A percentile compares a stretch with the other conserved stretches of the same genome.
These are phyloP conservation scores for Stylophora pistillata DNA, from an alignment of 64 coral and sea anemone genomes.

Conservation along the genomic window DNA sequence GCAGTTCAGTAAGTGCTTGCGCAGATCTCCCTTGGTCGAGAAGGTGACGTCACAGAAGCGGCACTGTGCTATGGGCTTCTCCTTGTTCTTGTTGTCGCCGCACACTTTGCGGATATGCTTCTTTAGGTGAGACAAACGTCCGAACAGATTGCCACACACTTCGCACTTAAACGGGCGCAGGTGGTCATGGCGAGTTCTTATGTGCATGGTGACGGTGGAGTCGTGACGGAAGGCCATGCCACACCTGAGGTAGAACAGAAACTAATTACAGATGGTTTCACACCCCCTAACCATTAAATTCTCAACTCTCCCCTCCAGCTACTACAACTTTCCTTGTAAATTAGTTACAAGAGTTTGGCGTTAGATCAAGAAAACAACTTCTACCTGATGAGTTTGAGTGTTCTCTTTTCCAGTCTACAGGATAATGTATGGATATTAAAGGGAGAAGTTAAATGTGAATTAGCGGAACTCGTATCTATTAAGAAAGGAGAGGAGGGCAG, in stretches of 20 bases:
- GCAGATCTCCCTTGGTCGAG: conserved; percentile 92
- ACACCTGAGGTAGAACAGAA: conserved; percentile 52
- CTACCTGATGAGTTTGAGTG: too few species aligned
- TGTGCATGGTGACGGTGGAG: conserved; percentile 98
- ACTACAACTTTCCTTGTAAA: too few species aligned
- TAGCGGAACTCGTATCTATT: too few species aligned
- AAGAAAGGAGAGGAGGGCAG: too few species aligned
- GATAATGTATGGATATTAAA: too few species aligned
- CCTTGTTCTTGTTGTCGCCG: conserved; percentile 91
- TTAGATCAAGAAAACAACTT: too few species aligned
- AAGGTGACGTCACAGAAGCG: conserved; percentile 95
- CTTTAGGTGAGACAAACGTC: conserved; percentile 84
- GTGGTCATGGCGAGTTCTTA: conserved; percentile 95
- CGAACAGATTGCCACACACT: conserved; percentile 91
- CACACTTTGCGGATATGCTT: conserved; percentile 99
- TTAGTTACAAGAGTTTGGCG: too few species aligned
- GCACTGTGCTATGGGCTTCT: conserved; percentile 90
- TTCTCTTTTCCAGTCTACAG: too few species aligned
- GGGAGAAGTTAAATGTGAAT: too few species aligned
- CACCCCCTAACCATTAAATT: background rate
- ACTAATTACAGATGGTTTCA: background rate
- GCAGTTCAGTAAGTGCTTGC: conserved; percentile 88
- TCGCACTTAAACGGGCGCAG: conserved; percentile 96
- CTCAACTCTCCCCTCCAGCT: too few species aligned
- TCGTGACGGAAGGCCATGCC: conserved; percentile 95